A percentile compares a stretch with the other conserved stretches of the same genome.
These are phyloP conservation scores for Drosophila grimshawi DNA, from an alignment of 1,140 invertebrate genomes.

Conservation along the genomic window DNA sequence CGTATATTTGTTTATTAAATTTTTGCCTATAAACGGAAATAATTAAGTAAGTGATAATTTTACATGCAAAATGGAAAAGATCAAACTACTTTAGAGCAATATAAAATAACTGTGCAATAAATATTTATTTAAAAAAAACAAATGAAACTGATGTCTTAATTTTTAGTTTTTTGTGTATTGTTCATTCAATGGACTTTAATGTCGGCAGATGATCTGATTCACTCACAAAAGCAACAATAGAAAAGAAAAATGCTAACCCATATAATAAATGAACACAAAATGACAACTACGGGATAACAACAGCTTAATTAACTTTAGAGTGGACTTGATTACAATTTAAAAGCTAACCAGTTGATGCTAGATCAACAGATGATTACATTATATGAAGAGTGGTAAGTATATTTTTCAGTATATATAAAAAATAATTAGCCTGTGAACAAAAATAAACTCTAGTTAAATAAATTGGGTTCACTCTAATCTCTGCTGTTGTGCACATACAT, in stretches of 20 bases:
- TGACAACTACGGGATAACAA: slow-evolving; percentile 12
- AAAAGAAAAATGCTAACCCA: neutral
- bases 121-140: slow-evolving; percentile 53
- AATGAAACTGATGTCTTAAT: slow-evolving; percentile 45
- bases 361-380: too few relatives aligned
- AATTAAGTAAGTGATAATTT: slow-evolving; percentile 38
- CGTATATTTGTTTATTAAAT: slow-evolving; percentile 17
- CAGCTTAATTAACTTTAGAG: slow-evolving; percentile 2
- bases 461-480: slow-evolving; percentile 10
- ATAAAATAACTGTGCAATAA: slow-evolving; percentile 66
- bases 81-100: slow-evolving; percentile 29
- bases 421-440: too few relatives aligned
- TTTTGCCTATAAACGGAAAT: slow-evolving; percentile 5
- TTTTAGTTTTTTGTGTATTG: neutral
- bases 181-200: neutral
- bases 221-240: neutral
- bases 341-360: neutral
- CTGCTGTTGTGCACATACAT: neutral
- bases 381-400: too few relatives aligned
- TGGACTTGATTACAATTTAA: neutral
- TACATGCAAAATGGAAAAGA: slow-evolving; percentile 23
- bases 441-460: too few relatives aligned
- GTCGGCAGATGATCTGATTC: neutral
- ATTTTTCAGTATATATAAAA: too few relatives aligned
- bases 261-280: slow-evolving; percentile 8